Evolutionary conservation across 2,113 vertebrate species (phyloP).

Genomic region (Cinclus cinclus): DNA sequence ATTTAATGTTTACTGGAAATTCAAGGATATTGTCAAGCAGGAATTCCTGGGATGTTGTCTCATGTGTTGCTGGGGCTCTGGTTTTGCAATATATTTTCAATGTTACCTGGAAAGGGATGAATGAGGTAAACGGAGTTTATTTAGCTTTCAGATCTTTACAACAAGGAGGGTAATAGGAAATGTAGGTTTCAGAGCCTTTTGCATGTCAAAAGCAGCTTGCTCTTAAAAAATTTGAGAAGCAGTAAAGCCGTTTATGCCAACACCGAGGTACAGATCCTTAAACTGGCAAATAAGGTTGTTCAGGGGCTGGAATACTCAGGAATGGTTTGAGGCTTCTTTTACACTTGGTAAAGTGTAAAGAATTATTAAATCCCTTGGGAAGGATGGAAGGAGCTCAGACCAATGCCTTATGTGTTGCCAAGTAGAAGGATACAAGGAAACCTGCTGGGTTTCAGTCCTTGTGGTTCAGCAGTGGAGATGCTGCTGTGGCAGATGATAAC

Average conservation of each 20-base stretch:
- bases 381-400: neutral
- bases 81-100: neutral
- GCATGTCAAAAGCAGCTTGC: neutral
- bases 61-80: neutral
- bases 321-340: neutral
- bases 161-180: neutral
- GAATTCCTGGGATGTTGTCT: accelerated
- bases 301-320: neutral
- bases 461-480: neutral
- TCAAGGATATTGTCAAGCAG: neutral
- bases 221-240: neutral
- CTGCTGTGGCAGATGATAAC: accelerated
- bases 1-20: neutral
- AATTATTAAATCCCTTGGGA: neutral
- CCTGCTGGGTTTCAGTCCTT: neutral
- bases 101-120: neutral
- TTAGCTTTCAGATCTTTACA: neutral
- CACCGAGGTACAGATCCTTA: neutral
- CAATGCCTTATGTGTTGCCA: neutral
- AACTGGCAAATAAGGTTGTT: neutral
- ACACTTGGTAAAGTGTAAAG: neutral
- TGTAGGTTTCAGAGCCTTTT: neutral
- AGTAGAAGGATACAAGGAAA: neutral
- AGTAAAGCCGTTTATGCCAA: neutral
- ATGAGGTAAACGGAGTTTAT: neutral